phyloP scores from a whole-genome alignment of 2,888 invertebrate genomes.

The Thalpophila matura region DNA sequence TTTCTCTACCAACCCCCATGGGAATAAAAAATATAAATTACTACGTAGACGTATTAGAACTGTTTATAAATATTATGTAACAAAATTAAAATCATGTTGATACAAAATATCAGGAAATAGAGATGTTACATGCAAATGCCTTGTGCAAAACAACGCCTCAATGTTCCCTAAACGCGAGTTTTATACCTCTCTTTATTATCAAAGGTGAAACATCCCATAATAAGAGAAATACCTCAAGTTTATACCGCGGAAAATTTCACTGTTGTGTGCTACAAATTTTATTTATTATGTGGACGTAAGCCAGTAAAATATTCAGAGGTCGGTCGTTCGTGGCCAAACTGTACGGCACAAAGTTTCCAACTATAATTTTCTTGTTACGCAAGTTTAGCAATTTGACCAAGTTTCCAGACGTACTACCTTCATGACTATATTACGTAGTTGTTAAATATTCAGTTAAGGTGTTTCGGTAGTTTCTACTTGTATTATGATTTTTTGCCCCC shows the following conservation, averaged over 20 bases:
- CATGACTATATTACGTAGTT: slow-evolving; percentile 40
- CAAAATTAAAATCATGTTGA: no score
- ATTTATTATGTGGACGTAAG: slow-evolving; percentile 33
- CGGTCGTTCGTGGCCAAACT: slow-evolving; percentile 32
- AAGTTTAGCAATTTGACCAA: slow-evolving; percentile 45
- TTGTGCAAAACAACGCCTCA: no score
- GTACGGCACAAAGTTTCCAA: slow-evolving; percentile 36
- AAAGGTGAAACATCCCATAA: slow-evolving; percentile 28
- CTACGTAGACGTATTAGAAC: no score
- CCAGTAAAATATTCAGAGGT: slow-evolving; percentile 53
- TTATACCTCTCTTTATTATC: slow-evolving; percentile 22
- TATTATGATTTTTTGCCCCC: no score
- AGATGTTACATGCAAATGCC: no score
- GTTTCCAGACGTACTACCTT: slow-evolving; percentile 22
- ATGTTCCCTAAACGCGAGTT: slow-evolving; percentile 12
- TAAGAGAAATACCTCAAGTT: slow-evolving; percentile 21
- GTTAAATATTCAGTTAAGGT: slow-evolving; percentile 9
- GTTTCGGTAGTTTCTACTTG: no score
- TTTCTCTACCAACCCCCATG: no score
- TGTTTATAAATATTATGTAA: no score
- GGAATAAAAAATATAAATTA: no score
- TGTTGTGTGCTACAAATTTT: slow-evolving; percentile 17
- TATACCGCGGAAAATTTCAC: slow-evolving; percentile 24
- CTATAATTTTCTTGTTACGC: slow-evolving; percentile 42
- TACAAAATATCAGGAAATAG: no score